Conservation (phyloP, 2,797 vertebrate species). For the Typhlichthys subterraneus region DNA sequence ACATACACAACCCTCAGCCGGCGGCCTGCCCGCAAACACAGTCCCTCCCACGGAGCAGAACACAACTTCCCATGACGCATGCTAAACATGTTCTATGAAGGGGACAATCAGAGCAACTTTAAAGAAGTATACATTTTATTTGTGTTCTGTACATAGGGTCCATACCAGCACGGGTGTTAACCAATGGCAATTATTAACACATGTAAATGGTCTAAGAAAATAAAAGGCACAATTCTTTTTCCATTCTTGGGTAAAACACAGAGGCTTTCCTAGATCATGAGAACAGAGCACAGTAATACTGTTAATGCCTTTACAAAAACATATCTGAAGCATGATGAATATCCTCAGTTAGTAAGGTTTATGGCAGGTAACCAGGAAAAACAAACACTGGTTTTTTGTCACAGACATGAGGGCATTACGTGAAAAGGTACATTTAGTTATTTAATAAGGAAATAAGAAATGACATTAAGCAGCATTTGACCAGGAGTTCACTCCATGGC, state of each 20-base stretch:
- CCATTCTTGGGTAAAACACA: constrained; percentile 75
- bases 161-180: constrained; percentile 85
- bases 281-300: constrained; percentile 93
- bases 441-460: constrained; percentile 55
- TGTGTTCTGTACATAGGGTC: constrained; percentile 90
- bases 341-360: constrained; percentile 68
- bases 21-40: constrained; percentile 22
- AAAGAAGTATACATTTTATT: constrained; percentile 92
- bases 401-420: constrained; percentile 40
- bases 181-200: constrained; percentile 86
- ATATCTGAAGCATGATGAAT: constrained; percentile 72
- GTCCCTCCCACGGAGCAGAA: neutral
- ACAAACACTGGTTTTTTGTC: constrained; percentile 32
- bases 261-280: constrained; percentile 88
- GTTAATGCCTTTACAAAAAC: constrained; percentile 92
- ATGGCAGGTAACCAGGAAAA: constrained; percentile 52
- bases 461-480: constrained; percentile 77
- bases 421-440: constrained; percentile 37
- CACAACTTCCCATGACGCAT: neutral
- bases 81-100: constrained; percentile 10
- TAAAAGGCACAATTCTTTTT: constrained; percentile 92
- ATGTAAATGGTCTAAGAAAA: constrained; percentile 89
- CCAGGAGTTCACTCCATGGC: constrained; percentile 46
- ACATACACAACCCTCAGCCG: constrained; percentile 52
- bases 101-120: constrained; percentile 40